Percentiles rank a stretch among this genome's conserved stretches.
phyloP scores from a whole-genome alignment of 2,113 vertebrate species.

The Sturnus vulgaris region DNA sequence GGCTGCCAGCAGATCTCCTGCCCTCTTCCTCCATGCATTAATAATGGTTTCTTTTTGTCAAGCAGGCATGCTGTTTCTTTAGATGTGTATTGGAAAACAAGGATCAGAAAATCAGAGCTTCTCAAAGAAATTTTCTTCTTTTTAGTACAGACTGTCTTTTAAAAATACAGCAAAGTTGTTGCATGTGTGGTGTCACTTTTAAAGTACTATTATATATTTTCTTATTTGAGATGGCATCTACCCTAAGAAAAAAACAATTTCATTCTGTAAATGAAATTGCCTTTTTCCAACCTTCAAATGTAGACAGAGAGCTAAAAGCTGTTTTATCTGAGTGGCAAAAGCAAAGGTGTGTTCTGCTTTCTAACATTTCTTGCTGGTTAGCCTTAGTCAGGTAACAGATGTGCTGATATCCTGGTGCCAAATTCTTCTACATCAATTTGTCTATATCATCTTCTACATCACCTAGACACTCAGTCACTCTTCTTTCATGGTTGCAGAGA shows the following conservation, averaged over 20 bases:
- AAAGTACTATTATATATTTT: not conserved
- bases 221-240: not conserved
- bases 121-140: not conserved
- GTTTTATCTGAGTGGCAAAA: not conserved
- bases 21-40: not conserved
- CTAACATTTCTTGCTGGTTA: accelerated
- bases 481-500: not conserved
- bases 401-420: not conserved
- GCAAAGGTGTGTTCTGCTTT: not conserved
- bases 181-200: not conserved
- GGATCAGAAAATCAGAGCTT: not conserved
- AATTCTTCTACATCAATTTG: not conserved
- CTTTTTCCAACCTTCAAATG: not conserved
- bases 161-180: not conserved
- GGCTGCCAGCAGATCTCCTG: not conserved
- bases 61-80: not conserved
- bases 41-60: not conserved
- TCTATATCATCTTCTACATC: not conserved
- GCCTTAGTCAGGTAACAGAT: not conserved
- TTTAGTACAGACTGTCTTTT: not conserved
- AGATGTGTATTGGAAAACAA: not conserved
- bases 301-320: not conserved
- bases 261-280: not conserved
- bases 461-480: not conserved
- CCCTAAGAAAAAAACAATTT: not conserved